Conservation (phyloP, 2,113 vertebrate genomes). For the Clarias magur region DNA sequence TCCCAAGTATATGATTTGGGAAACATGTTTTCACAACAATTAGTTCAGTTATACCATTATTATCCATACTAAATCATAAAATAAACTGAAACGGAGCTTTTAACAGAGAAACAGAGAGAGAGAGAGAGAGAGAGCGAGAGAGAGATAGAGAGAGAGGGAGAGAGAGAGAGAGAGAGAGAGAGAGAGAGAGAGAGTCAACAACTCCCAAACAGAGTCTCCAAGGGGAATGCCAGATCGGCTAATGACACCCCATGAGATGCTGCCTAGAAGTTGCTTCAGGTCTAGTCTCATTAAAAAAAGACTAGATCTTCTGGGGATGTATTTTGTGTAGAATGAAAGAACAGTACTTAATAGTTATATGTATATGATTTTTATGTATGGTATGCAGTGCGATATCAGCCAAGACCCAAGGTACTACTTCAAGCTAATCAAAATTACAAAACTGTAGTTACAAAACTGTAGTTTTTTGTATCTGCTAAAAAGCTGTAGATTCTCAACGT, state of each 20-base stretch:
- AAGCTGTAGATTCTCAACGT: neutral
- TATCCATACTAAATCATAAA: neutral
- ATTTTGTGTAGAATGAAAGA: neutral
- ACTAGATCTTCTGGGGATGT: neutral
- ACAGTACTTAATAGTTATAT: neutral
- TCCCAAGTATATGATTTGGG: neutral
- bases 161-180: too few species aligned
- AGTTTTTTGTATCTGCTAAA: neutral
- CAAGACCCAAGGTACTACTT: neutral
- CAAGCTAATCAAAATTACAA: too few species aligned
- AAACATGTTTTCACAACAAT: neutral
- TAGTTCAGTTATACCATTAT: neutral
- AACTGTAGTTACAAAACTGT: neutral
- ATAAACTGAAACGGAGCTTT: neutral
- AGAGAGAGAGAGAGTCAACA: neutral
- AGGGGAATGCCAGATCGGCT: neutral
- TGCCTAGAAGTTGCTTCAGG: neutral
- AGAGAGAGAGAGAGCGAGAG: too few species aligned
- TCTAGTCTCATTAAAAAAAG: neutral
- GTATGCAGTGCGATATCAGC: too few species aligned
- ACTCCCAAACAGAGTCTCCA: neutral
- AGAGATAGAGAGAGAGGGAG: too few species aligned
- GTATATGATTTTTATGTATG: neutral
- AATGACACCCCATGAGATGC: conserved; percentile 12
- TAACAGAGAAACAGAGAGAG: neutral